phyloP scores from a whole-genome alignment of 2,888 invertebrate species.

The Euproctis similis region DNA sequence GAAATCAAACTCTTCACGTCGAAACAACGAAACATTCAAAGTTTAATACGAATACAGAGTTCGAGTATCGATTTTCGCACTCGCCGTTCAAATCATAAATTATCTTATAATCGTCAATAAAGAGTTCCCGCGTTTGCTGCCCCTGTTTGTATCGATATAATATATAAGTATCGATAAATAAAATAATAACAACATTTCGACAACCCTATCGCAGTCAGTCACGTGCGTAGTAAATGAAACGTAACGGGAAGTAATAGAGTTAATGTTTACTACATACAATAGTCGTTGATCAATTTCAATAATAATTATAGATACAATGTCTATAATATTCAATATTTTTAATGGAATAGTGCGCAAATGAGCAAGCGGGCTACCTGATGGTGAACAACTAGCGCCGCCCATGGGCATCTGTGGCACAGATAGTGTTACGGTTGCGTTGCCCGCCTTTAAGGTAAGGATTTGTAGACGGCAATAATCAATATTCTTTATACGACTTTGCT shows the following conservation, averaged over 20 bases:
- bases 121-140: constrained; percentile 13
- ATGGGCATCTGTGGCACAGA: too few relatives aligned
- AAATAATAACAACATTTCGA: constrained; percentile 48
- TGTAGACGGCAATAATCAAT: too few relatives aligned
- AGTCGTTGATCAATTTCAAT: constrained; percentile 63
- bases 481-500: too few relatives aligned
- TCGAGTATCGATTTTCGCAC: constrained; percentile 6
- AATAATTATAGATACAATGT: too few relatives aligned
- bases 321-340: constrained; percentile 41
- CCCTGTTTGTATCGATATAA: constrained; percentile 13
- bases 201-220: constrained; percentile 54
- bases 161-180: constrained; percentile 35
- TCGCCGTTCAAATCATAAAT: constrained; percentile 10
- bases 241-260: constrained; percentile 66
- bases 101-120: constrained; percentile 15
- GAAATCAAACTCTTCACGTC: too few relatives aligned
- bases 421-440: too few relatives aligned
- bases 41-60: not conserved
- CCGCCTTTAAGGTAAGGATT: too few relatives aligned
- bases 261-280: constrained; percentile 58
- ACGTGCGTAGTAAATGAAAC: constrained; percentile 66
- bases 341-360: too few relatives aligned
- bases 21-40: not conserved
- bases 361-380: too few relatives aligned
- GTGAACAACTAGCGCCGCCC: too few relatives aligned